phyloP scores from a whole-genome alignment of 92 coral and sea anemone species.

The Phenganax marumi region DNA sequence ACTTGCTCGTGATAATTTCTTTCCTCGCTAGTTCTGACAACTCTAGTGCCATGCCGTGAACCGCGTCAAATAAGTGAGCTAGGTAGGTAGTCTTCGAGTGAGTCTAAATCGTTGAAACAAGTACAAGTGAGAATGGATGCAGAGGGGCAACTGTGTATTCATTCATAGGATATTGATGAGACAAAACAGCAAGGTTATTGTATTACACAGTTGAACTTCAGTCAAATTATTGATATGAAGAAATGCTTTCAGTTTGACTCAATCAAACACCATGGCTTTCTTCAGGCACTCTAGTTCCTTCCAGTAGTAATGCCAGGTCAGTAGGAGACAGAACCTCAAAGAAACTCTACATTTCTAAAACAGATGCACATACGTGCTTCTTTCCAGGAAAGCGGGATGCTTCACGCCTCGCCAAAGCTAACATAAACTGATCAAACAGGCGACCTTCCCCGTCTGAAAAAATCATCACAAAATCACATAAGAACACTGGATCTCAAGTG shows the following conservation, averaged over 20 bases:
- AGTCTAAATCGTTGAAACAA: conserved; percentile 38
- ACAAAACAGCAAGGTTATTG: too few relatives aligned
- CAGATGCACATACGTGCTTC: conserved; percentile 51
- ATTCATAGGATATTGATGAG: too few relatives aligned
- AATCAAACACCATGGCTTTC: too few relatives aligned
- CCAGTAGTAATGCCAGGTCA: too few relatives aligned
- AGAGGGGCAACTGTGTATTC: too few relatives aligned
- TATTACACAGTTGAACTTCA: too few relatives aligned
- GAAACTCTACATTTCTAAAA: not conserved
- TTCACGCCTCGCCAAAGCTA: conserved; percentile 84
- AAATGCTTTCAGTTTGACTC: too few relatives aligned
- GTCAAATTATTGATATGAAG: too few relatives aligned
- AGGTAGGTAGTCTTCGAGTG: conserved; percentile 82
- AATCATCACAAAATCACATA: not conserved
- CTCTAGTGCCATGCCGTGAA: conserved; percentile 92
- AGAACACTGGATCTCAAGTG: not conserved
- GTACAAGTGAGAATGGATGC: not conserved
- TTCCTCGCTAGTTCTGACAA: conserved; percentile 96
- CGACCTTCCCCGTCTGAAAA: conserved; percentile 81
- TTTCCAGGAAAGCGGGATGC: conserved; percentile 76
- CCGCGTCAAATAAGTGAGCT: conserved; percentile 93
- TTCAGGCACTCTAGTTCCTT: too few relatives aligned
- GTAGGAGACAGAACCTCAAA: not conserved
- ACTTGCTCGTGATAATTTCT: conserved; percentile 79
- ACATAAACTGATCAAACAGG: conserved; percentile 75